Evolutionary conservation across 92 coral and sea anemone species (phyloP).

Genomic region (Epizoanthus stellaris): DNA sequence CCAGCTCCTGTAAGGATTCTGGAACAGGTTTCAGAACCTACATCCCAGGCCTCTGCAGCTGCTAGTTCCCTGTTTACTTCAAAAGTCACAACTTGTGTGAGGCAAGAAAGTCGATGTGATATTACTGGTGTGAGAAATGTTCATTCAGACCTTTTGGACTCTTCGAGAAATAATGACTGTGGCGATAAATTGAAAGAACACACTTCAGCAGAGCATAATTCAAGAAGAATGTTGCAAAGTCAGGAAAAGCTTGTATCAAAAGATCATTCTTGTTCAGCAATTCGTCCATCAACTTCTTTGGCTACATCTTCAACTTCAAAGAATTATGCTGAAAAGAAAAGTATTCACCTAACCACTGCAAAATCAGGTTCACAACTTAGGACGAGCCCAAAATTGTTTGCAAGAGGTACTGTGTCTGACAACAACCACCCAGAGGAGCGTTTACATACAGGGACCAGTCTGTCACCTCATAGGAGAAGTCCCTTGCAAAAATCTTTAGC

Average conservation of each 20-base stretch:
- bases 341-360: background rate
- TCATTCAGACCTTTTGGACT: background rate
- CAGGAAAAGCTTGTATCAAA: too few species aligned
- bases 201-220: background rate
- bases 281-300: slow-evolving; percentile 1
- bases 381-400: slow-evolving; percentile 21
- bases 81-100: background rate
- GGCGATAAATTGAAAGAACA: slow-evolving; percentile 8
- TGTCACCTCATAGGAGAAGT: slow-evolving; percentile 35
- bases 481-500: slow-evolving; percentile 9
- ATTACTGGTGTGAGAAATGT: background rate
- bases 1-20: slow-evolving; percentile 56
- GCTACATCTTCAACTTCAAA: slow-evolving; percentile 25
- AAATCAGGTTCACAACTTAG: slow-evolving; percentile 4
- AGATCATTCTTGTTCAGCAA: too few species aligned
- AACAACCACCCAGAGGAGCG: background rate
- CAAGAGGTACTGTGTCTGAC: background rate
- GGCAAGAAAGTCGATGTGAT: background rate
- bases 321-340: background rate
- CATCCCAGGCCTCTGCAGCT: background rate
- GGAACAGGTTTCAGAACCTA: slow-evolving; percentile 18
- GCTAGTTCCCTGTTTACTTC: background rate
- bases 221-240: slow-evolving; percentile 1
- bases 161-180: background rate
- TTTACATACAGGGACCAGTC: background rate